These are phyloP conservation scores for Blastobasis adustella DNA, from an alignment of 2,888 invertebrate species.

Conservation along the genomic window DNA sequence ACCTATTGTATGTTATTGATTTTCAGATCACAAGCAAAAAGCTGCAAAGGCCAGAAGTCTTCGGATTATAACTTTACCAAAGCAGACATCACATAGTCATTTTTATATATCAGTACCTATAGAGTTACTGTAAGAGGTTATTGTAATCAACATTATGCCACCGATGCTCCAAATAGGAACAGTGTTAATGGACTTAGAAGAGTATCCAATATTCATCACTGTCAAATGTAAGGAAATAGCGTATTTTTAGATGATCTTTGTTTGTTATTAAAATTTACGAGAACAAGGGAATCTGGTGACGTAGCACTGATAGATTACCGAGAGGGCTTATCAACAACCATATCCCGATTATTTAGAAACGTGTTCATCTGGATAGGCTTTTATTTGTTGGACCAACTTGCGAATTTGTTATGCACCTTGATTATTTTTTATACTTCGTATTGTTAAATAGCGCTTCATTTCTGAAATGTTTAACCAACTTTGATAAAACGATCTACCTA, in stretches of 20 bases:
- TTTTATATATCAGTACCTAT: neutral
- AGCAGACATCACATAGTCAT: neutral
- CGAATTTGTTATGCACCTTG: constrained; percentile 29
- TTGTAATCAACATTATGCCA: neutral
- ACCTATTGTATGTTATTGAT: too few relatives aligned
- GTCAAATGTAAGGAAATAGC: constrained; percentile 27
- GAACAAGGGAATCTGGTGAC: constrained; percentile 15
- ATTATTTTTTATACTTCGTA: constrained; percentile 6
- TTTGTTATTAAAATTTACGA: constrained; percentile 56
- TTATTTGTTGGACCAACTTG: constrained; percentile 46
- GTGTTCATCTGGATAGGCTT: constrained; percentile 20
- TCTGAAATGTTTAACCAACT: constrained; percentile 33
- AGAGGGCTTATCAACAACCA: constrained; percentile 50
- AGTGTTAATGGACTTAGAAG: neutral
- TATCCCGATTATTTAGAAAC: constrained; percentile 31
- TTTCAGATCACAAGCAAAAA: too few relatives aligned
- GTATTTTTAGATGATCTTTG: constrained; percentile 71
- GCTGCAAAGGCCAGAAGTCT: neutral
- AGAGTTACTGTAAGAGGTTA: neutral
- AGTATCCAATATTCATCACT: neutral
- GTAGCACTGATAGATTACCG: constrained; percentile 37
- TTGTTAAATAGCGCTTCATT: constrained; percentile 17
- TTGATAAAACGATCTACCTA: constrained; percentile 36
- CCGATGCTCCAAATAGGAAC: neutral
- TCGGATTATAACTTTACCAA: neutral